These are phyloP conservation scores for Tiaroga cobitis DNA, from an alignment of 2,797 vertebrate genomes.

Conservation along the genomic window DNA sequence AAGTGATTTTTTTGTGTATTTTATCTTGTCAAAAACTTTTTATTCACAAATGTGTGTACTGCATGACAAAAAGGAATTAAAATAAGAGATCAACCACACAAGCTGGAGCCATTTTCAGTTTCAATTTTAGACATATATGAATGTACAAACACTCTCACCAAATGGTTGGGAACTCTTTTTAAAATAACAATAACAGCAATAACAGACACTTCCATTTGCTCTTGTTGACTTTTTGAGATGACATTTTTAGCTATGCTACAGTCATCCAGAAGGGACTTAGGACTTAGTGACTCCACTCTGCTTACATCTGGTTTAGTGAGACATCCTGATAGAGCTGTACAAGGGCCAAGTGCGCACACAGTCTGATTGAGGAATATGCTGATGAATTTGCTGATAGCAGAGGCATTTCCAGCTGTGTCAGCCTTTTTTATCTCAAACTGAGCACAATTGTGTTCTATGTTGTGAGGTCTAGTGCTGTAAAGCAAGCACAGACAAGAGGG, in stretches of 20 bases:
- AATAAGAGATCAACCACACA: background rate
- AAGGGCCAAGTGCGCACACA: constrained; percentile 36
- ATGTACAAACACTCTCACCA: background rate
- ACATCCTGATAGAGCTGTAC: background rate
- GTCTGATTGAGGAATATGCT: constrained; percentile 31
- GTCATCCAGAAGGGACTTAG: background rate
- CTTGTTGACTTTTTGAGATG: background rate
- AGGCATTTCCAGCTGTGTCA: constrained; percentile 14
- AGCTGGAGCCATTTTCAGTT: background rate
- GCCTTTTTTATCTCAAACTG: background rate
- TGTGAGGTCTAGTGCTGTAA: constrained; percentile 10
- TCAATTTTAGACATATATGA: background rate
- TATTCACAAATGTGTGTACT: background rate
- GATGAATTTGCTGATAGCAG: constrained; percentile 31
- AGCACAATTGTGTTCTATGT: constrained; percentile 19
- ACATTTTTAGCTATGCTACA: no score
- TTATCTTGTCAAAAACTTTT: background rate
- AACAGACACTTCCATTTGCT: background rate
- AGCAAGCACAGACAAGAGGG: background rate
- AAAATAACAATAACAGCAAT: background rate
- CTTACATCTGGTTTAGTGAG: background rate
- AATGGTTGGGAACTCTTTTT: no score
- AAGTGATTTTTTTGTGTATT: no score
- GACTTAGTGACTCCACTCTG: background rate
- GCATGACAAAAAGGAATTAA: background rate